These are phyloP conservation scores for Phycodurus eques DNA, from an alignment of 2,113 vertebrate species.

Conservation along the genomic window DNA sequence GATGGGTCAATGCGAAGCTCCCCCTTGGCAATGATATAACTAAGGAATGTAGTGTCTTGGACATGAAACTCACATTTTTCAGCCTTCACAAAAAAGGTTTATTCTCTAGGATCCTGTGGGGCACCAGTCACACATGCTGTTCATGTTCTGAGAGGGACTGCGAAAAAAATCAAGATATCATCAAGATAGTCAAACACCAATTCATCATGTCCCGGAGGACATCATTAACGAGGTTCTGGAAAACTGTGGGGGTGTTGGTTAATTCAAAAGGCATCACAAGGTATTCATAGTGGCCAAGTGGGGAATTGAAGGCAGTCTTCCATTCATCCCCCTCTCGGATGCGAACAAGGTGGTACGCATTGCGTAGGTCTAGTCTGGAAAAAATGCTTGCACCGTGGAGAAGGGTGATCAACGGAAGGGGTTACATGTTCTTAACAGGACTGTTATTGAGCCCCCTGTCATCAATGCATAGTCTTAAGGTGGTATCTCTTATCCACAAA, in stretches of 20 bases:
- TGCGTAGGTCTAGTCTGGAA: not conserved
- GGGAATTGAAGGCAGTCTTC: not conserved
- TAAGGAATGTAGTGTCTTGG: not conserved
- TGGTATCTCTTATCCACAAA: not conserved
- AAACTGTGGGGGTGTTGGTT: not conserved
- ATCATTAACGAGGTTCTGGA: conserved; percentile 1
- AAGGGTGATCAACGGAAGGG: not conserved
- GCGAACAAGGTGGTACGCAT: not conserved
- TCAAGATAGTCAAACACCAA: not conserved
- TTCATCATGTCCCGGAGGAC: not conserved
- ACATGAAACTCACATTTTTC: not conserved
- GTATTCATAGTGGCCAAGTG: not conserved
- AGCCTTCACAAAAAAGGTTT: not conserved
- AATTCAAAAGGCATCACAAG: not conserved
- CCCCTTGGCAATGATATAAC: not conserved
- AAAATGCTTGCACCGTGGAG: not conserved
- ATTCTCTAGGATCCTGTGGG: not conserved
- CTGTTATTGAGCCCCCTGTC: not conserved
- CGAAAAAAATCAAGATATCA: not conserved
- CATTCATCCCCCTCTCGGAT: not conserved
- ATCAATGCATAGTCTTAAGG: not conserved
- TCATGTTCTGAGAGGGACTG: not conserved
- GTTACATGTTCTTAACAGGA: not conserved
- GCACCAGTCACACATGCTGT: not conserved
- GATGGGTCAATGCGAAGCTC: not conserved